Conservation (phyloP, 1,140 invertebrate species). For the Daktulosphaira vitifoliae region DNA sequence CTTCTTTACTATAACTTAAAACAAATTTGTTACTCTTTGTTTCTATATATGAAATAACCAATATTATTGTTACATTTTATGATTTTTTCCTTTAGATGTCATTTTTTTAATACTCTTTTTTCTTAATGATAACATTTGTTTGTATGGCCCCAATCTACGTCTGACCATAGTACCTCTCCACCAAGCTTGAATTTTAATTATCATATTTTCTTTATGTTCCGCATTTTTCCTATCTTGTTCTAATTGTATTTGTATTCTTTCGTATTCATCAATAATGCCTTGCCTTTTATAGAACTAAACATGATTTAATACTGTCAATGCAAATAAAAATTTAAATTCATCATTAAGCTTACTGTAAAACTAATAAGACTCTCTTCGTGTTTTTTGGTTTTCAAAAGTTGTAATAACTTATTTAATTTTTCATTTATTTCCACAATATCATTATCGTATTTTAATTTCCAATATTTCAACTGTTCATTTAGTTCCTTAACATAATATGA, state of each 20-base stretch:
- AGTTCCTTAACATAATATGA: constrained; percentile 13
- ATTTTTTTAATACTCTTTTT: constrained; percentile 25
- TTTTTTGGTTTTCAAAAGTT: constrained; percentile 5
- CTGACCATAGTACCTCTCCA: constrained; percentile 62
- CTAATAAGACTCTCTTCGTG: background rate
- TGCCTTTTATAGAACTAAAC: constrained; percentile 34
- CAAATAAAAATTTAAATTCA: background rate
- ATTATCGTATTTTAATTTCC: constrained; percentile 21
- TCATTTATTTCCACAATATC: constrained; percentile 11
- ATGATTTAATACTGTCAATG: too few species aligned
- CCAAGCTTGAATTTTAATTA: constrained; percentile 55
- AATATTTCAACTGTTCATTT: constrained; percentile 34
- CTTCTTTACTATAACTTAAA: too few species aligned
- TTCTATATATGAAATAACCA: too few species aligned
- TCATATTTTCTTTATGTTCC: constrained; percentile 35
- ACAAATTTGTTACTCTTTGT: too few species aligned
- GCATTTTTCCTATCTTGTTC: constrained; percentile 33
- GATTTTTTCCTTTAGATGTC: background rate
- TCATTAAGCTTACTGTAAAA: background rate
- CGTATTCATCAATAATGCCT: constrained; percentile 34
- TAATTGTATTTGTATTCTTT: constrained; percentile 16
- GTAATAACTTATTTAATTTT: background rate
- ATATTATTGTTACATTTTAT: too few species aligned
- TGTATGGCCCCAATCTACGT: constrained; percentile 52
- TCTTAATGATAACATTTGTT: constrained; percentile 35